Evolutionary conservation across 37 sponge, comb jelly and placozoan genomes (phyloP).

Genomic region (Geodia barretti): DNA sequence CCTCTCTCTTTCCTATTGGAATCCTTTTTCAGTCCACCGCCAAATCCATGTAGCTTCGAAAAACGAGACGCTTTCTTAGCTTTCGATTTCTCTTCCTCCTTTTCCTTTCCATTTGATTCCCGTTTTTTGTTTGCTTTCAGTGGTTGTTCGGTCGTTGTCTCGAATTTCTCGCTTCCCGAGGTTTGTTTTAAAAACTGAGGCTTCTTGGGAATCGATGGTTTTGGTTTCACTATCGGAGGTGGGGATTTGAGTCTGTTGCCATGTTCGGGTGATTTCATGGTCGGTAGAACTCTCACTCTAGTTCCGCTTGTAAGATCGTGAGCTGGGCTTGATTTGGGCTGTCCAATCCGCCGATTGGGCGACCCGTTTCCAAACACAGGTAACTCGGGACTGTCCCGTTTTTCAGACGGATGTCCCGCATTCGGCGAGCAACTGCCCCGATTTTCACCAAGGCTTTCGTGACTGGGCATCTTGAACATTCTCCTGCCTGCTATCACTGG

Average conservation of each 20-base stretch:
- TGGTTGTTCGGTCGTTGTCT: too few species aligned
- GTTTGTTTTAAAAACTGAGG: background rate
- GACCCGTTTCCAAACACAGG: background rate
- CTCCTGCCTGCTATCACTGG: background rate
- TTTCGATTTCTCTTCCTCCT: background rate
- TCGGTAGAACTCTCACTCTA: background rate
- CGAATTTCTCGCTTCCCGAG: background rate
- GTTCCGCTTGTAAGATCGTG: background rate
- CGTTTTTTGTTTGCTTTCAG: background rate
- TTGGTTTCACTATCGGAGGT: background rate
- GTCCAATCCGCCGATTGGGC: background rate
- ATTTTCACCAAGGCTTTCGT: background rate
- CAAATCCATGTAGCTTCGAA: background rate
- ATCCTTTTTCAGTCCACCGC: background rate
- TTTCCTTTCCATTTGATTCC: background rate
- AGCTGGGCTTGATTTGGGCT: background rate
- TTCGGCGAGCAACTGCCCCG: background rate
- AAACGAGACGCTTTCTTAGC: background rate
- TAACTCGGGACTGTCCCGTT: background rate
- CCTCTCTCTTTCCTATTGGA: background rate
- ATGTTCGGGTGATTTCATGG: background rate
- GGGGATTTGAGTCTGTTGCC: background rate
- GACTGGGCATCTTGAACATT: background rate
- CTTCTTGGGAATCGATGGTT: background rate
- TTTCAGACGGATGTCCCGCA: background rate